Percentiles rank a stretch among this genome's conserved stretches.
Evolutionary conservation across 2,113 vertebrate genomes (phyloP).

Genomic region (Microcebus lehilahytsara): DNA sequence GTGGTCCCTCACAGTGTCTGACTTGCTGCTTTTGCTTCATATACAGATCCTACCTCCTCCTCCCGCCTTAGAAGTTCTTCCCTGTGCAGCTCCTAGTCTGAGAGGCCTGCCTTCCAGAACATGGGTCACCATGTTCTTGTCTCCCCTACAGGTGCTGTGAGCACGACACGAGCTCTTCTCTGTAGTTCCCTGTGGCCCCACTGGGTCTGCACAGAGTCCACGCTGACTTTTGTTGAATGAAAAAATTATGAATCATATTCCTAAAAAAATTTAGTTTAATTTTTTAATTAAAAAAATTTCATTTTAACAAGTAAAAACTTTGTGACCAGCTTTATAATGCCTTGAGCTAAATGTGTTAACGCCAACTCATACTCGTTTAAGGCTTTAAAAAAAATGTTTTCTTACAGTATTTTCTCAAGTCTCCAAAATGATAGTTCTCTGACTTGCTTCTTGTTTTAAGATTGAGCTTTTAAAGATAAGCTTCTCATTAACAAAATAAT

Average conservation of each 20-base stretch:
- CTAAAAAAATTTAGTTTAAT: not conserved
- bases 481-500: not conserved
- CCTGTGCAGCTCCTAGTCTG: no score
- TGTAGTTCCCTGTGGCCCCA: no score
- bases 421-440: not conserved
- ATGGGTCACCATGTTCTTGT: not conserved
- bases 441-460: not conserved
- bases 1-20: not conserved
- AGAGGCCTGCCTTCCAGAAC: not conserved
- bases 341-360: not conserved
- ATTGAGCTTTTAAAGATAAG: not conserved
- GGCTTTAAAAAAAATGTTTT: not conserved
- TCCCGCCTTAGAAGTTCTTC: no score
- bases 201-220: not conserved
- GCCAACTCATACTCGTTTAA: not conserved
- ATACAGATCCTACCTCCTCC: rapidly evolving
- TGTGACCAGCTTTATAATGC: not conserved
- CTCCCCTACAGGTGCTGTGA: not conserved
- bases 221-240: not conserved
- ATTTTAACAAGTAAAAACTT: not conserved
- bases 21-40: not conserved
- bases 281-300: not conserved
- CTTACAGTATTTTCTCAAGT: not conserved
- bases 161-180: not conserved
- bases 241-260: not conserved